Percentiles rank a stretch among this genome's conserved stretches.
phyloP scores from a whole-genome alignment of 2,888 invertebrate species.

The Peribatodes rhomboidaria region DNA sequence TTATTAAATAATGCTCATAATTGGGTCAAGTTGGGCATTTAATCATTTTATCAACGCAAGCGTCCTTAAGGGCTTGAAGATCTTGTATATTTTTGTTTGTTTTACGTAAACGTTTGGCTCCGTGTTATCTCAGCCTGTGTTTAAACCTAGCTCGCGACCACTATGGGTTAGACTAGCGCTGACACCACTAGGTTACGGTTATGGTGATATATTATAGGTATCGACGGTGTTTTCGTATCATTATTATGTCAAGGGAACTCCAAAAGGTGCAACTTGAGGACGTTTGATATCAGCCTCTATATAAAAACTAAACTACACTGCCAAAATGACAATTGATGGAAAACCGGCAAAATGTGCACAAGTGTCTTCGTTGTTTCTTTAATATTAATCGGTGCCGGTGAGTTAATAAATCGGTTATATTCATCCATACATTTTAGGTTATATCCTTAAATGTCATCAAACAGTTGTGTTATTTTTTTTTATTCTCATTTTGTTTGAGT shows the following conservation, averaged over 20 bases:
- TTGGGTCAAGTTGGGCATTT: constrained; percentile 10
- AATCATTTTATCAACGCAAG: constrained; percentile 16
- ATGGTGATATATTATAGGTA: constrained; percentile 34
- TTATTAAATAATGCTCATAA: constrained; percentile 7
- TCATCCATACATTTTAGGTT: too few relatives aligned
- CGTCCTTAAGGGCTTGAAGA: not conserved
- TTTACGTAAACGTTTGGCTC: not conserved
- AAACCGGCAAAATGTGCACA: constrained; percentile 69
- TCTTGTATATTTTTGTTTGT: not conserved
- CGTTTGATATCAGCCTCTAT: constrained; percentile 74
- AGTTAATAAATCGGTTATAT: too few relatives aligned
- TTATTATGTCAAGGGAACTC: constrained; percentile 68
- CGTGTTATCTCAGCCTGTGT: constrained; percentile 23
- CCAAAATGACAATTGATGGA: constrained; percentile 61
- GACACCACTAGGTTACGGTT: constrained; percentile 18
- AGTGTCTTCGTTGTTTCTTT: constrained; percentile 54
- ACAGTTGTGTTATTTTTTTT: not conserved
- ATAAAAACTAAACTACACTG: constrained; percentile 64
- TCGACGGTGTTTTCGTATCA: constrained; percentile 52
- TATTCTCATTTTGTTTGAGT: constrained; percentile 24
- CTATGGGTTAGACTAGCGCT: constrained; percentile 26
- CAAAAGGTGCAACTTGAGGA: constrained; percentile 56
- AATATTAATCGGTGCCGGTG: constrained; percentile 49
- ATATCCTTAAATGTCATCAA: not conserved
- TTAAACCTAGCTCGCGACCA: constrained; percentile 38